Base-by-base conservation (phyloP, 2,113 vertebrate species). In the Alectura lathami region DNA sequence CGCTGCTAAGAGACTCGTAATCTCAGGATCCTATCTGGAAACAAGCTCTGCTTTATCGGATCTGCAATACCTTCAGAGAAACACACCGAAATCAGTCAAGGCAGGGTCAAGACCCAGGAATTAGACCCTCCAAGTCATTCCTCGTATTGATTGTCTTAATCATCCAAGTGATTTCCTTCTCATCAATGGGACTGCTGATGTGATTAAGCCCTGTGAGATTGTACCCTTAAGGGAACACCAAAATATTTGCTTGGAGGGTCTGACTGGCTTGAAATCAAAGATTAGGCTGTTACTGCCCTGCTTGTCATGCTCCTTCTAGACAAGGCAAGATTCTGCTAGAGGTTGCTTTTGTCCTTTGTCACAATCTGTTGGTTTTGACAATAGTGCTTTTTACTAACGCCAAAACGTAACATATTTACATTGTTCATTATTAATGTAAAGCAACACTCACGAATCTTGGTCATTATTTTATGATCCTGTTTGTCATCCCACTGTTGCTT, bases 391-490 rank as follows among this genome's bases (percentile, higher is more conserved):
- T 77, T 29, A 87, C 6, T 50, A 36, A 91, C 67, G 27, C 38
- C 82, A 85, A 91, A 94, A 75, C n/a, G 66, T 88, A 66, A 91
- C 86, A 77, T 79, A 86, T 91, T 95, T 86, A 88, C 72, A 30
- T 56, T 45, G 29, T 38, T 93, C 63, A 50, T 91, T 94, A 93
- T 83, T 91, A 95, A 95, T 79, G 79, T 64, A 94, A 89, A 87
- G 72, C 70, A 95, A 70, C 88, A 86, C 79, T 94, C 84, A 69
- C 32, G 54, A 95, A 91, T 91, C 83, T 75, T 91, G 82, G 93
- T 97, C 91, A 93, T 96, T 96, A 95, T 96, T 96, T 97, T 93
- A 95, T 79, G 69, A 95, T 95, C 81, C 77, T 15, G 3, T 94
- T 95, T 92, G 83, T 97, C 91, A 91, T 66, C 92, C 91, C 74